Conservation (phyloP, 1,140 invertebrate genomes). For the Drosophila kurseongensis region DNA sequence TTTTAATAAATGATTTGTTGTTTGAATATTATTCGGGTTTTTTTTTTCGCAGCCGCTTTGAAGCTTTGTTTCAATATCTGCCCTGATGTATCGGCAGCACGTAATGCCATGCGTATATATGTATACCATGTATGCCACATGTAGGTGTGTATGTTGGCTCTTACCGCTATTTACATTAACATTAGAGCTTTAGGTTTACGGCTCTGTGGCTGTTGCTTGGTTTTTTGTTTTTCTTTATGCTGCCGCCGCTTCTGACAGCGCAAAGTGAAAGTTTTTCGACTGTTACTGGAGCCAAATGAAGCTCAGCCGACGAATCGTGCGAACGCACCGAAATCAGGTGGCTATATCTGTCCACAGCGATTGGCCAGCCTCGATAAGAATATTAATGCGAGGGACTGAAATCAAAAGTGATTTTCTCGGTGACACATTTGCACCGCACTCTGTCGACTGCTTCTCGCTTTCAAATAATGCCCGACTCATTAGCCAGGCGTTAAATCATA, state of each 20-base stretch:
- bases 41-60: slow-evolving; percentile 38
- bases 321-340: slow-evolving; percentile 46
- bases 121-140: slow-evolving; percentile 6
- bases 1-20: slow-evolving; percentile 74
- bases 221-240: slow-evolving; percentile 27
- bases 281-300: slow-evolving; percentile 14
- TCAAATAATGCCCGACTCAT: slow-evolving; percentile 18
- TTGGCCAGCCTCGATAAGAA: slow-evolving; percentile 54
- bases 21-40: slow-evolving; percentile 62
- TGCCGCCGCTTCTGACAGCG: slow-evolving; percentile 69
- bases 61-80: slow-evolving; percentile 71
- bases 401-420: slow-evolving; percentile 62
- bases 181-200: slow-evolving; percentile 76
- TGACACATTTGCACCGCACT: slow-evolving; percentile 12
- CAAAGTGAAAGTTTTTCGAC: slow-evolving; percentile 76
- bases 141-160: slow-evolving; percentile 52
- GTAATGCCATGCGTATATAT: slow-evolving; percentile 59
- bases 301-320: slow-evolving; percentile 41
- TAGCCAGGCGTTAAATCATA: slow-evolving; percentile 55
- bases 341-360: slow-evolving; percentile 11
- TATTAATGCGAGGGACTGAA: slow-evolving; percentile 55
- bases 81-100: slow-evolving; percentile 63
- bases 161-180: slow-evolving; percentile 83
- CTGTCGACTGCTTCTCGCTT: slow-evolving; percentile 4
- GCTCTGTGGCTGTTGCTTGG: slow-evolving; percentile 19